Evolutionary conservation across 2,888 invertebrate genomes (phyloP), one percentile per base, ranked within the genome.

Genomic region (Tromatobia lineatoria): DNA sequence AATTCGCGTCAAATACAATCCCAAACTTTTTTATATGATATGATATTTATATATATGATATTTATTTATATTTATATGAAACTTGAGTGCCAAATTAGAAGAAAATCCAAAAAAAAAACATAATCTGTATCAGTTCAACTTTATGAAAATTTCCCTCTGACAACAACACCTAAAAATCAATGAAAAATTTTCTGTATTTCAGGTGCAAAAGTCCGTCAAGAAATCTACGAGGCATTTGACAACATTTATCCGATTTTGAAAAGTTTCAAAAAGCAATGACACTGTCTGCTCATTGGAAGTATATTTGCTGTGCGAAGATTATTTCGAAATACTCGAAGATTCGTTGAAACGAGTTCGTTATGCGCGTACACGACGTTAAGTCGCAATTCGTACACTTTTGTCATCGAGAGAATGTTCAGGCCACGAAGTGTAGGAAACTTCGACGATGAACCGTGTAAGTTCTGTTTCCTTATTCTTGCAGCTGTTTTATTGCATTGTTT

Each of bases 231-330:
- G 93, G 98, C 99, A 11, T 96, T 99, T 90, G 98, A 98, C 90
- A 98, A 98, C 91, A 99, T 99, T 90, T 99, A 99, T 94, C 99
- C 99, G 2, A 99, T 99, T 91, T 94, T 99, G 87, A 97, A 98
- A 92, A 98, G 98, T 94, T 99, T 98, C 94, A 97, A 97, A 91
- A 99, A 99, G 94, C 97, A 96, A 92, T 93, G 90, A 93, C 87
- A 87, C 76, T 6, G 6, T 69, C 18, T 25, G 23, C 11, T 29
- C 15, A 45, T 18, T 59, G 13, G 18, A 61, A 73, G 69, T 23
- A 34, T 18, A 74, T 78, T 75, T 57, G n/a, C 57, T 64, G 50
- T 78, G 23, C 74, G 78, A 64, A 50, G 50, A 34, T 34, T 74
- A 57, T 57, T 50, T 25, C 18, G 38, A 29, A 66, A 59, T 25